Base-by-base conservation (phyloP, 92 coral and sea anemone species). In the Epizoanthus scotinus region DNA sequence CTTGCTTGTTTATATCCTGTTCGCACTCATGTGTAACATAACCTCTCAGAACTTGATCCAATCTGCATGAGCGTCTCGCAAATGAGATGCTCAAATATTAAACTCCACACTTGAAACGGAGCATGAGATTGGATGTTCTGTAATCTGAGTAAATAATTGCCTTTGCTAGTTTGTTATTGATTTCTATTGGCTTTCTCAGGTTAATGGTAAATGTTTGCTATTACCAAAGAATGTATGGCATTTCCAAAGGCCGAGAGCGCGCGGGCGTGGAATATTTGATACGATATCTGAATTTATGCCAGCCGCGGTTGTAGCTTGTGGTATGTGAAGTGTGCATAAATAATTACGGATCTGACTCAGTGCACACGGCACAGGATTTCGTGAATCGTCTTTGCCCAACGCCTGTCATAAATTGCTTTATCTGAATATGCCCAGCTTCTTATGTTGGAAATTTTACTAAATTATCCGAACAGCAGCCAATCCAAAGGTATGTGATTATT, bases 281-380 rank as follows among this genome's bases (percentile, higher is more conserved):
- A 56, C n/a, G 25, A 44, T 6, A 56, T 31, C 65, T 34, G 63
- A 58, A 63, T 58, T 75, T 75, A 18, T 75, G 66, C 68, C 40
- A 59, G 52, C 38, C 28, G 18, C 52, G 44, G 55, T 25, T 75
- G 31, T 20, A 17, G 38, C 54, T 57, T 59, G 38, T 20, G 81
- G 81, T 19, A 75, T 75, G 59, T 75, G 1, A 75, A 58, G 81
- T 59, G 81, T 75, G 81, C 81, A 75, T 63, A 63, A 63, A 63
- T 63, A 63, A 63, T 63, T 63, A 63, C 68, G 25, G 68, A n/a
- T 63, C 68, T 63, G 68, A 63, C 68, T 17, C 8, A 63, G 40
- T 63, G 68, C 68, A 63, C 68, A 63, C 68, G 29, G 68, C 10
- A 63, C 28, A 63, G 68, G 68, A 63, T 63, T 63, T 63, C 31